Evolutionary conservation across 1,140 invertebrate genomes (phyloP), one percentile per base, ranked within the genome.

Genomic region (Trichoplusia ni): DNA sequence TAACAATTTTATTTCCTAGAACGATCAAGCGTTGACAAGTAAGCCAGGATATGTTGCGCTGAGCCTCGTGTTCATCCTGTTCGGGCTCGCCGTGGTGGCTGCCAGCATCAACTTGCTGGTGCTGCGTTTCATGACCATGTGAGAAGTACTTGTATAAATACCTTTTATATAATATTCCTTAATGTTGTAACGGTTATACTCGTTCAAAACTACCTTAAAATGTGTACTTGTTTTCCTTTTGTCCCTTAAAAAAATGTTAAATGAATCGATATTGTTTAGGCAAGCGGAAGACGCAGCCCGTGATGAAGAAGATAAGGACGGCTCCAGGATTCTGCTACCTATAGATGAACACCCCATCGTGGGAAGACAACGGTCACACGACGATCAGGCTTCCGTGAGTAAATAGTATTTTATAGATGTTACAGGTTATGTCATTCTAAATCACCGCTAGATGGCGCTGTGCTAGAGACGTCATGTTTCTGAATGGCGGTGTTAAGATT

Each of bases 61-160:
- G 35, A 98, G 97, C 85, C 92, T 99, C 31, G 96, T 99, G 0
- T 99, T 99, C 87, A 99, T 99, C 46, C 92, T 99, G 0, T 99
- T 99, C 77, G 99, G 99, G 0, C 91, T 99, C 40, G 98, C 98
- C 0, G 98, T 99, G 0, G 98, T 99, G 2, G 98, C 98, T 49
- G 98, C 99, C 9, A 98, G 97, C 69, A 99, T 99, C 75, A 99
- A 99, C 91, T 93, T 99, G 37, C 91, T 99, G 1, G 98, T 99
- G 0, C 93, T 99, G 0, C 93, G 98, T 23, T 99, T 99, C 91
- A 97, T 99, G 94, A 99, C 98, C 1, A 98, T 99, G 97, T 95
- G 90, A 93, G 92, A 91, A 69, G 8, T 21, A 33, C 49, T 9
- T n/a, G n/a, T n/a, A n/a, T n/a, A n/a, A n/a, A n/a, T n/a, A n/a